A percentile compares a stretch with the other conserved stretches of the same genome.
Conservation (phyloP, 2,113 vertebrate genomes). For the Oryzias javanicus region DNA sequence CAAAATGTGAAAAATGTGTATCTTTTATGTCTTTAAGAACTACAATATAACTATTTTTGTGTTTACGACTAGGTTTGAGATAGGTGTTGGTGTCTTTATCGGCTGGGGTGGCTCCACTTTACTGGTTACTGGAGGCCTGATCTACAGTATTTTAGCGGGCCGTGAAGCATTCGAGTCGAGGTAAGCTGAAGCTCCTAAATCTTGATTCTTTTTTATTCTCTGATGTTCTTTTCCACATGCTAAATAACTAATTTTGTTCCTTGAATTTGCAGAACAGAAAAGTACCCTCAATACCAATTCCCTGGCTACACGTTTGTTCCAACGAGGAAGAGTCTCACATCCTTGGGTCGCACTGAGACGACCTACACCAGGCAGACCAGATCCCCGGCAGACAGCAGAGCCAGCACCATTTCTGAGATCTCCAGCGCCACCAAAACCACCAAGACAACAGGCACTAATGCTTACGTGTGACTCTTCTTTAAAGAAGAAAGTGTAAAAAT, state of each 20-base stretch:
- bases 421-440: slow-evolving; percentile 46
- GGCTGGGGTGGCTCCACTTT: slow-evolving; percentile 92
- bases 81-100: slow-evolving; percentile 90
- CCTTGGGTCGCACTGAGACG: slow-evolving; percentile 19
- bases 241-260: slow-evolving; percentile 5
- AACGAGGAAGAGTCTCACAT: slow-evolving; percentile 22
- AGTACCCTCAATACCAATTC: slow-evolving; percentile 7
- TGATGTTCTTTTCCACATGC: not conserved
- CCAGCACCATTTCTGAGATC: slow-evolving; percentile 48
- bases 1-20: not conserved
- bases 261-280: slow-evolving; percentile 47
- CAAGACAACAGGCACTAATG: slow-evolving; percentile 73
- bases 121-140: slow-evolving; percentile 85
- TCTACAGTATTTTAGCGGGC: slow-evolving; percentile 83
- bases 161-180: slow-evolving; percentile 66
- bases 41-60: slow-evolving; percentile 14
- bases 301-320: slow-evolving; percentile 34
- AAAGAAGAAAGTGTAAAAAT: not conserved
- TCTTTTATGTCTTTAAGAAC: not conserved
- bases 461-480: slow-evolving; percentile 78
- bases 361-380: slow-evolving; percentile 37
- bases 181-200: slow-evolving; percentile 30
- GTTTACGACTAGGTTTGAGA: slow-evolving; percentile 84
- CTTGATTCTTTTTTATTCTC: not conserved
- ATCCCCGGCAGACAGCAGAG: slow-evolving; percentile 23